Evolutionary conservation across 2,113 vertebrate genomes (phyloP), one percentile per base, ranked within the genome.

Genomic region (Pterocles burchelli): DNA sequence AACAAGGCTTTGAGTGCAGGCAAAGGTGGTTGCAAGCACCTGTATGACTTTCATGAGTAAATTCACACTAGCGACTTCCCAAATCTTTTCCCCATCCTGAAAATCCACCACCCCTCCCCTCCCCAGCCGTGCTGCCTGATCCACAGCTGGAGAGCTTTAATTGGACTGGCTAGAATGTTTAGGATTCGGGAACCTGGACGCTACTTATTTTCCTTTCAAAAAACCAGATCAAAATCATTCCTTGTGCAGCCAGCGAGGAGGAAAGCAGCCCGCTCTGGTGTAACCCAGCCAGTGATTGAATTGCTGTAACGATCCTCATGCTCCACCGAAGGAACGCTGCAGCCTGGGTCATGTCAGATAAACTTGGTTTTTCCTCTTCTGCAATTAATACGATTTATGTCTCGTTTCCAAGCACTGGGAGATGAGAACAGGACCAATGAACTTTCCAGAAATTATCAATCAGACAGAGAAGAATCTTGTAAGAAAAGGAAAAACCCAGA

Each of bases 141-240:
- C 38, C 88, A 22, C 11, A 21, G 33, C 65, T 26, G 72, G n/a
- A 4, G 4, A 2, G 5, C 24, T 36, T 51, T 9, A 5, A 25
- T 22, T 16, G 43, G 33, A 24, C 1, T 0, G 1, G 1, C 33
- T 72, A 48, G 38, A 41, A 57, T 13, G 9, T 43, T 54, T 33
- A 24, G 36, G 41, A 11, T 13, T 46, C 2, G 5, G 51, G 34
- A 34, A 79, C 17, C 38, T 14, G 4, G 21, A 85, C 52, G 18
- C 24, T 45, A 24, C 16, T 65, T 10, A 0, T n/a, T 76, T 63
- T n/a, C 15, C 2, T 58, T 46, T 13, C 9, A 17, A 46, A 59
- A 26, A 31, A 8, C 14, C 3, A 18, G n/a, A 73, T 46, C 51
- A 34, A 70, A 59, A 15, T 1, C 57, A 11, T 13, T 22, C 12